phyloP scores from a whole-genome alignment of 2,113 vertebrate species.

The Barnardius zonarius region DNA sequence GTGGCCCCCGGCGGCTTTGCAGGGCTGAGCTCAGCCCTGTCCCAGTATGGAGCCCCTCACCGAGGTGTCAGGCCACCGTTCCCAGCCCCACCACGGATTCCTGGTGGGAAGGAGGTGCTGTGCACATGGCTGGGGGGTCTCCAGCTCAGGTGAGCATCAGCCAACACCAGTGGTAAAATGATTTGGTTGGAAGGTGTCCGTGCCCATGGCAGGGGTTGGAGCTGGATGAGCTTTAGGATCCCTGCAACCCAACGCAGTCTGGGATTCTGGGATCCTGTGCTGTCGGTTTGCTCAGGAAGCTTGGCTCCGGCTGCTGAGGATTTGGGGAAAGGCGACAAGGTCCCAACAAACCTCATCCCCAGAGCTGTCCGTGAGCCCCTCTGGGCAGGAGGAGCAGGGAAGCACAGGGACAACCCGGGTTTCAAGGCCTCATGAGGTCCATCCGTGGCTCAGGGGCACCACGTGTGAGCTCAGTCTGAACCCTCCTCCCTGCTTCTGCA shows the following conservation, averaged over 20 bases:
- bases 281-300: neutral
- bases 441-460: neutral
- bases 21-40: neutral
- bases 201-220: neutral
- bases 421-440: neutral
- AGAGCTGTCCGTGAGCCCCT: neutral
- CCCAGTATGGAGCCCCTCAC: neutral
- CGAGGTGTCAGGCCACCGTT: rapidly evolving
- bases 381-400: neutral
- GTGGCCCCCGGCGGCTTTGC: rapidly evolving
- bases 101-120: neutral
- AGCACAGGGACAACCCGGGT: neutral
- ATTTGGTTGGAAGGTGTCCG: neutral
- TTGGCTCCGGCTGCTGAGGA: neutral
- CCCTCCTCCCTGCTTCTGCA: neutral
- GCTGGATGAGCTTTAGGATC: neutral
- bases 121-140: neutral
- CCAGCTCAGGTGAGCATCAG: neutral
- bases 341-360: too few relatives aligned
- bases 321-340: neutral
- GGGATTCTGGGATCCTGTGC: neutral
- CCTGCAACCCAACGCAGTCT: neutral
- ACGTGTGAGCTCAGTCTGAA: neutral
- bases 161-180: neutral
- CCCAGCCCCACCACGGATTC: neutral